phyloP scores from a whole-genome alignment of 1,140 invertebrate species.

The Danaus melanippus region DNA sequence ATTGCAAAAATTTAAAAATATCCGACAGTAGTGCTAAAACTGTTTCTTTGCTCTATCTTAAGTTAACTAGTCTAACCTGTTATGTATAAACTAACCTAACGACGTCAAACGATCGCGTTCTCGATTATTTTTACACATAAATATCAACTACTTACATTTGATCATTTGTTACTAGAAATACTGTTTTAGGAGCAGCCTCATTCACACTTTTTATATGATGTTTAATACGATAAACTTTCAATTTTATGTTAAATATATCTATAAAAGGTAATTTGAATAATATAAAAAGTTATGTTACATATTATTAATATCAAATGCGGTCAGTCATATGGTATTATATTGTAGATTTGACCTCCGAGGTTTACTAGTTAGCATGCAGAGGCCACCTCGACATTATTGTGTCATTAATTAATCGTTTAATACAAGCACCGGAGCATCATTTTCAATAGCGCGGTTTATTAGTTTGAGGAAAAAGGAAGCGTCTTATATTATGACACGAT shows the following conservation, averaged over 20 bases:
- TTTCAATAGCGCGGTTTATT: neutral
- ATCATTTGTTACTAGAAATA: slow-evolving; percentile 8
- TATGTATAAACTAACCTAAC: slow-evolving; percentile 23
- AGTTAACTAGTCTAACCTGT: slow-evolving; percentile 25
- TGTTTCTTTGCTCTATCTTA: slow-evolving; percentile 24
- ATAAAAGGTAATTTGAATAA: no score
- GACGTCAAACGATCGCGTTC: slow-evolving; percentile 18
- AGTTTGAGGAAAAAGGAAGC: slow-evolving; percentile 7
- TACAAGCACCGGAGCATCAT: slow-evolving; percentile 10
- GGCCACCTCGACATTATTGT: slow-evolving; percentile 21
- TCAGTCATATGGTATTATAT: slow-evolving; percentile 16
- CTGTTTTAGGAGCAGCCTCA: no score
- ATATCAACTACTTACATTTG: slow-evolving; percentile 11
- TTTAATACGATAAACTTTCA: no score
- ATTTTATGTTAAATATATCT: no score
- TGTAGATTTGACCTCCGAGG: slow-evolving; percentile 24
- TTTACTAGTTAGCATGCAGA: slow-evolving; percentile 22
- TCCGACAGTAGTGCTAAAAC: slow-evolving; percentile 16
- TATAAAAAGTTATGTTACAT: no score
- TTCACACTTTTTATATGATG: no score
- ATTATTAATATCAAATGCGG: neutral
- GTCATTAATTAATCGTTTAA: slow-evolving; percentile 21
- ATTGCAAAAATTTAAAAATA: no score
- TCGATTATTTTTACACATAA: slow-evolving; percentile 19
- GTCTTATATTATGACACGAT: neutral